These are phyloP conservation scores for Phaedon cochleariae DNA, from an alignment of 2,888 invertebrate species.

Conservation along the genomic window DNA sequence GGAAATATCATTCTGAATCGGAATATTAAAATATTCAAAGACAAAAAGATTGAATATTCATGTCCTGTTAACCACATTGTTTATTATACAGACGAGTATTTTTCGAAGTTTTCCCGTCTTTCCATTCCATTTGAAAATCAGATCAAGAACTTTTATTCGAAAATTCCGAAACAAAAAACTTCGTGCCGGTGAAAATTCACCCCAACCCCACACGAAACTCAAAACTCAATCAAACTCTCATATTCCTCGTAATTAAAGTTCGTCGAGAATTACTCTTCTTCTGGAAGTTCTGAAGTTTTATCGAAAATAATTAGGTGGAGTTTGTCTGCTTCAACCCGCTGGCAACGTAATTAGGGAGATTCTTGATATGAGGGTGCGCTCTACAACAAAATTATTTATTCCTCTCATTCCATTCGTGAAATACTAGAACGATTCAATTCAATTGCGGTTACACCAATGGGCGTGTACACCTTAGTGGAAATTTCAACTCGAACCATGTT, in stretches of 20 bases:
- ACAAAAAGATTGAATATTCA: no score
- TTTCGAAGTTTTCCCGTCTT: no score
- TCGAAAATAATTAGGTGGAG: slow-evolving; percentile 25
- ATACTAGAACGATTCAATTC: no score
- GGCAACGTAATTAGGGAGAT: slow-evolving; percentile 5
- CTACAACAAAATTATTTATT: background rate
- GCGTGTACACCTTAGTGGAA: no score
- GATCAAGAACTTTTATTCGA: background rate
- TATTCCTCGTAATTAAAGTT: slow-evolving; percentile 25
- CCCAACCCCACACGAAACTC: background rate
- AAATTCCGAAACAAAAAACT: background rate
- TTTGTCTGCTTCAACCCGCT: slow-evolving; percentile 10
- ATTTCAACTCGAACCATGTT: no score
- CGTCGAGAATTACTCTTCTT: slow-evolving; percentile 23
- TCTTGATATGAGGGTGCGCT: background rate
- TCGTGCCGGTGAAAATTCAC: background rate
- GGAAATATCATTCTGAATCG: no score
- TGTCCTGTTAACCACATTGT: no score
- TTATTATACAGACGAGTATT: no score
- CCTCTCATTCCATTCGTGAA: no score
- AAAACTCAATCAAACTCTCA: slow-evolving; percentile 22
- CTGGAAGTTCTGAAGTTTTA: slow-evolving; percentile 10
- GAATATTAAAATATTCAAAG: no score
- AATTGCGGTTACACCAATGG: no score
- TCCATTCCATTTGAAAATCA: no score